Base-by-base conservation (phyloP, 1,140 invertebrate genomes). In the Megalopta genalis region DNA sequence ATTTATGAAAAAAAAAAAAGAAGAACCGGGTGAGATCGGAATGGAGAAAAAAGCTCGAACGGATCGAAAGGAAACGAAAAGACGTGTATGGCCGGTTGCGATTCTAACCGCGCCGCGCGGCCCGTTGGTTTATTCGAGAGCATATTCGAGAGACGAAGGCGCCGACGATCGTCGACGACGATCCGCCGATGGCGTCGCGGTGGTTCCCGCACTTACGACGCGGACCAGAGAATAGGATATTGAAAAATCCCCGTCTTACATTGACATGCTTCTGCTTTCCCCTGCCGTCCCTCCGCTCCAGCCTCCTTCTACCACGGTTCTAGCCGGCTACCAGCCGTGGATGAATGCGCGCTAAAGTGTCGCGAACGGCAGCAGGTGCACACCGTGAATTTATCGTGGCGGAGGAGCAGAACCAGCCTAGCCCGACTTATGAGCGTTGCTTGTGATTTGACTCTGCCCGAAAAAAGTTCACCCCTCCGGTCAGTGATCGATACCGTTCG, bases 181-280 rank as follows among this genome's bases (percentile, higher is more conserved):
- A 82, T 46, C 32, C 73, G 27, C 52, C 57, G 70, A 73, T 69
- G 42, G 54, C 74, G 72, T 8, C 54, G 54, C 54, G 54, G 54
- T 39, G 73, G 42, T 64, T 77, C 57, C 77, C 64, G 72, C 76
- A 64, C 73, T 82, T 63, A 78, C 25, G 66, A 70, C 54, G n/a
- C n/a, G 49, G 42, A 16, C 63, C 54, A 77, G 80, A 86, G 86
- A 88, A 88, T 87, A 76, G 83, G 76, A 88, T 88, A 88, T 88
- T 90, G 88, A 90, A 90, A 90, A 89, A 90, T 88, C 85, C 81
- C 86, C 67, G 85, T 21, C 82, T 88, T 87, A 83, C 82, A 83
- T 83, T 85, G 81, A 85, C 80, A 77, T 74, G 66, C 77, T 77
- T 39, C 74, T 46, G 62, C 62, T 69, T n/a, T 54, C 67, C 23